These are phyloP conservation scores for Heteractis magnifica DNA, from an alignment of 92 coral and sea anemone species.

Conservation along the genomic window DNA sequence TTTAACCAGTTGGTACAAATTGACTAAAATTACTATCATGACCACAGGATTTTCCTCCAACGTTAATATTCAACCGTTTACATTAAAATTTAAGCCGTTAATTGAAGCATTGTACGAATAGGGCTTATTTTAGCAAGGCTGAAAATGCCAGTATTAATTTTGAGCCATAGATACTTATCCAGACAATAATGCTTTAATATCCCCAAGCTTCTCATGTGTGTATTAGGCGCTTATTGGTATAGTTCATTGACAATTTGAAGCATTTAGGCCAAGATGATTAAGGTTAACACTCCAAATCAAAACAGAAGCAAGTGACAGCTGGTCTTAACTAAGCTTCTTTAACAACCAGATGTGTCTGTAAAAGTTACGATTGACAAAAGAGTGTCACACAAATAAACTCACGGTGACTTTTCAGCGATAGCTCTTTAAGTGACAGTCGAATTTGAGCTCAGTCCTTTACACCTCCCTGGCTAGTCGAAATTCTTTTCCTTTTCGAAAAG, in stretches of 20 bases:
- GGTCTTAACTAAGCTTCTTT: constrained; percentile 19
- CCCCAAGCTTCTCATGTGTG: background rate
- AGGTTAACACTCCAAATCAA: constrained; percentile 29
- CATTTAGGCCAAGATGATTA: constrained; percentile 10
- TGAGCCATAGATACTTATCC: background rate
- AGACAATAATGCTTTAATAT: background rate
- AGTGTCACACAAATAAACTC: background rate
- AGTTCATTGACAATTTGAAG: constrained; percentile 2
- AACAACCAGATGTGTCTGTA: constrained; percentile 24
- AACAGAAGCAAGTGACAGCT: constrained; percentile 38
- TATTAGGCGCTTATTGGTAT: constrained; percentile 18
- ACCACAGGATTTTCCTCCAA: constrained; percentile 11
- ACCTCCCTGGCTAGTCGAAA: background rate
- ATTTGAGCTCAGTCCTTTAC: background rate
- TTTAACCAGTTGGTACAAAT: constrained; percentile 39
- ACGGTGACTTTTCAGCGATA: background rate
- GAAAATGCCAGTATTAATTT: background rate
- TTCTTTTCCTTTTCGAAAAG: constrained; percentile 13
- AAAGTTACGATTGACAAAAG: background rate
- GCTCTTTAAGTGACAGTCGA: constrained; percentile 11
- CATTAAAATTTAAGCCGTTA: constrained; percentile 23
- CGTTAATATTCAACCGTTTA: background rate
- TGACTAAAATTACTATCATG: constrained; percentile 6
- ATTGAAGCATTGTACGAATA: constrained; percentile 11
- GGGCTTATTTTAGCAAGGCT: background rate